These are phyloP conservation scores for Nannospalax galili DNA, from an alignment of 2,113 vertebrate genomes.

Conservation along the genomic window DNA sequence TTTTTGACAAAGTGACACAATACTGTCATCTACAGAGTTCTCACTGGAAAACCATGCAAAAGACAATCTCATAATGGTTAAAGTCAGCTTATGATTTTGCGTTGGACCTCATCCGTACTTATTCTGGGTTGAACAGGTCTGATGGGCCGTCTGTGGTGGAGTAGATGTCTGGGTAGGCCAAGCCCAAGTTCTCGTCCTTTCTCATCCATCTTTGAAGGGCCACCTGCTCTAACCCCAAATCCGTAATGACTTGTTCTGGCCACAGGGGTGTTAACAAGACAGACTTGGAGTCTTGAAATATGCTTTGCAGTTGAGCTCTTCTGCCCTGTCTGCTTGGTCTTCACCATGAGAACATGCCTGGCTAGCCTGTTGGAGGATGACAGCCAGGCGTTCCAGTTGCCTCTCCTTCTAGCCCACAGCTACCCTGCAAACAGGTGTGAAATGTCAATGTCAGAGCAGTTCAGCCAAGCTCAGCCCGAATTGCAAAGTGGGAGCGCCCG, in stretches of 20 bases:
- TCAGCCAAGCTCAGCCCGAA: background rate
- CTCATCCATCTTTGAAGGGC: too few relatives aligned
- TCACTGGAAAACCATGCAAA: too few relatives aligned
- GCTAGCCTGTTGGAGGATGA: background rate
- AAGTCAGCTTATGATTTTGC: too few relatives aligned
- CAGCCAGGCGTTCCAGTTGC: background rate
- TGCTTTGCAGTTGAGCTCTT: fast-evolving
- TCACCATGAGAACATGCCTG: background rate
- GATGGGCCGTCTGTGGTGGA: too few relatives aligned
- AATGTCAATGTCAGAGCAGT: background rate
- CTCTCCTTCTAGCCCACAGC: background rate
- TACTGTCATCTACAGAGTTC: too few relatives aligned
- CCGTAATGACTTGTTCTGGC: background rate
- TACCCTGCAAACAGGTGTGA: background rate
- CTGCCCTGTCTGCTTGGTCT: background rate
- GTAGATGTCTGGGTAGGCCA: too few relatives aligned
- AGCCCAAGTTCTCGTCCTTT: too few relatives aligned
- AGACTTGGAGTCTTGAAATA: background rate
- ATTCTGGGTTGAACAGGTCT: too few relatives aligned
- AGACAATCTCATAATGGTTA: too few relatives aligned
- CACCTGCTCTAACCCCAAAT: background rate
- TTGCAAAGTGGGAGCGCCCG: background rate
- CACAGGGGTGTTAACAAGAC: background rate
- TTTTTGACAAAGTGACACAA: fast-evolving
- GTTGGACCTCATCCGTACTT: too few relatives aligned